Conservation (phyloP, 2,888 invertebrate species). For the Parasteatoda lunata region DNA sequence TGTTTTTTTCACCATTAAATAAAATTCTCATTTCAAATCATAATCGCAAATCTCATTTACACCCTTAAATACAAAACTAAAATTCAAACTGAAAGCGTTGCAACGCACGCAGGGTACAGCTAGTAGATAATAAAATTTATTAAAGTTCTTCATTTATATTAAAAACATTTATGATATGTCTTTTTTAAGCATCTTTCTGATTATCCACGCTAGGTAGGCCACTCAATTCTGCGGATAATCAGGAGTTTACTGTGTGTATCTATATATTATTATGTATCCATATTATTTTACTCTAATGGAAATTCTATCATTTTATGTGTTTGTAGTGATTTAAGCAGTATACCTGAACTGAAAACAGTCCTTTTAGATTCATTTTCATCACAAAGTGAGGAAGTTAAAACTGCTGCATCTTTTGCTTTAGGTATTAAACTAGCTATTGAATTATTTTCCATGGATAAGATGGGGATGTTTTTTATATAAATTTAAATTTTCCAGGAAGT, state of each 20-base stretch:
- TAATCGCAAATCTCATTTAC: too few species aligned
- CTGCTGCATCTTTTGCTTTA: slow-evolving; percentile 96
- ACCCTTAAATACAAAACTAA: too few species aligned
- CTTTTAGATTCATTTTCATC: slow-evolving; percentile 89
- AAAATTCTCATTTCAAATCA: too few species aligned
- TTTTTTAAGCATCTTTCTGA: too few species aligned
- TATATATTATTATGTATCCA: neutral
- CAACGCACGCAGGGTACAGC: too few species aligned
- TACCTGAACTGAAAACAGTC: slow-evolving; percentile 79
- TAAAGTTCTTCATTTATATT: neutral
- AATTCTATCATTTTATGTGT: slow-evolving; percentile 22
- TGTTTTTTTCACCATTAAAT: too few species aligned
- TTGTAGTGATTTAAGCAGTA: slow-evolving; percentile 84
- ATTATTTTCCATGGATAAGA: neutral
- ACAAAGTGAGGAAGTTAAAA: slow-evolving; percentile 96
- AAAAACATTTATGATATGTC: too few species aligned
- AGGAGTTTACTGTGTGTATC: too few species aligned
- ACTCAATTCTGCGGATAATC: neutral
- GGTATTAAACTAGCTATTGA: slow-evolving; percentile 74
- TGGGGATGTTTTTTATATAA: neutral
- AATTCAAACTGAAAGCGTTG: too few species aligned
- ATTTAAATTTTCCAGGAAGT: slow-evolving; percentile 78
- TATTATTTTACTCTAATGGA: neutral
- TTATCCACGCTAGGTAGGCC: too few species aligned
- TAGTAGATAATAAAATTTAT: neutral